Conservation (phyloP, 2,888 invertebrate species). For the Podabrus alpinus region DNA sequence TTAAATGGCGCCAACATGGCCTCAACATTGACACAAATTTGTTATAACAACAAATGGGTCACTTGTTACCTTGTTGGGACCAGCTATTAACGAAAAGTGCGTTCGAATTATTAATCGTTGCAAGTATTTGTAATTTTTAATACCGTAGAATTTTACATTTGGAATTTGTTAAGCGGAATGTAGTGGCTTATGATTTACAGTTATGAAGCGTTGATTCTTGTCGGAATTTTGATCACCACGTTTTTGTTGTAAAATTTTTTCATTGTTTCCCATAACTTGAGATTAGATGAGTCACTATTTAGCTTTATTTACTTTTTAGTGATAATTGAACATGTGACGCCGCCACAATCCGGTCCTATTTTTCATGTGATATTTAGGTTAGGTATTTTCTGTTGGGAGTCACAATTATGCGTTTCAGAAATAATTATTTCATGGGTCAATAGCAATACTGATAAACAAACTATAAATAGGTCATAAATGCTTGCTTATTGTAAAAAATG, state of each 20-base stretch:
- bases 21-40: background rate
- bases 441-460: background rate
- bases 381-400: background rate
- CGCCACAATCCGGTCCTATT: background rate
- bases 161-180: background rate
- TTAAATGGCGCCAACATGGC: conserved; percentile 2
- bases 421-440: background rate
- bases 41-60: background rate
- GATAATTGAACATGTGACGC: background rate
- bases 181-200: background rate
- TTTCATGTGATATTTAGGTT: background rate
- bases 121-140: background rate
- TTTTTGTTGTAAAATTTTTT: background rate
- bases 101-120: background rate
- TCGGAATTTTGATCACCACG: conserved; percentile 1
- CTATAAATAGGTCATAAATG: too few relatives aligned
- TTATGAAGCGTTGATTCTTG: background rate
- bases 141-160: background rate
- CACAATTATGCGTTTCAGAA: background rate
- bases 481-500: background rate
- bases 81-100: background rate
- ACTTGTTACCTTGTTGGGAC: background rate
- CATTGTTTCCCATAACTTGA: background rate
- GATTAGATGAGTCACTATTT: background rate
- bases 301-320: background rate